Evolutionary conservation across 1,140 invertebrate species (phyloP).

Genomic region (Brevipalpus yothersi): DNA sequence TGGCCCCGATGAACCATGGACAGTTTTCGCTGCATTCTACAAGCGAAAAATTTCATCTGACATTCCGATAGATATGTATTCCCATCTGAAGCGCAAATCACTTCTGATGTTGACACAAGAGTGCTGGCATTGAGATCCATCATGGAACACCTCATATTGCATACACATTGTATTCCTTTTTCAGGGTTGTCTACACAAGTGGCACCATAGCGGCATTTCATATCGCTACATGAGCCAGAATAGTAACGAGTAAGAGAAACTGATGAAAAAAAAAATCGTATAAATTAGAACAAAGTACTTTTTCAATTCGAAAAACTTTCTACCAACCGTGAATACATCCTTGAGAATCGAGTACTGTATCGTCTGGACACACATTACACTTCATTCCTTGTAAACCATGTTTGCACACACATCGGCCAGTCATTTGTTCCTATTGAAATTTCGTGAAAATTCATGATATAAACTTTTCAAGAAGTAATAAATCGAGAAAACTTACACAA

Average conservation of each 20-base stretch:
- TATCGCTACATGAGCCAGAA: background rate
- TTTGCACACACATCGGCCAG: conserved; percentile 36
- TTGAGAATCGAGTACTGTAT: conserved; percentile 40
- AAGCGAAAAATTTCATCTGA: conserved; percentile 37
- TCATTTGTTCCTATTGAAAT: conserved; percentile 38
- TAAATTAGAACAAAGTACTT: background rate
- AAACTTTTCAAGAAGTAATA: background rate
- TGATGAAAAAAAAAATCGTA: conserved; percentile 15
- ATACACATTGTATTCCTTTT: background rate
- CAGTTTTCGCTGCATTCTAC: conserved; percentile 36
- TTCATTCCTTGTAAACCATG: conserved; percentile 43
- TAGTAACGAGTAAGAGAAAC: conserved; percentile 24
- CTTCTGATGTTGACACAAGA: background rate
- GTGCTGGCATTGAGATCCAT: conserved; percentile 18
- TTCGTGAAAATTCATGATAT: background rate
- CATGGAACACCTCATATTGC: background rate
- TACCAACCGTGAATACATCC: conserved; percentile 49
- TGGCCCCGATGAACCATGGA: conserved; percentile 43
- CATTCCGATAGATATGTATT: conserved; percentile 41
- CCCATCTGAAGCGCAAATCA: conserved; percentile 33
- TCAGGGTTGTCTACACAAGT: background rate
- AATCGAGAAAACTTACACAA: conserved; percentile 22
- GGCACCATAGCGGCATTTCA: background rate
- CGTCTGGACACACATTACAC: conserved; percentile 51
- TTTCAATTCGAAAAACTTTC: conserved; percentile 46